These are phyloP conservation scores for Cladopsammia gracilis DNA, from an alignment of 64 coral and sea anemone genomes.

Conservation along the genomic window DNA sequence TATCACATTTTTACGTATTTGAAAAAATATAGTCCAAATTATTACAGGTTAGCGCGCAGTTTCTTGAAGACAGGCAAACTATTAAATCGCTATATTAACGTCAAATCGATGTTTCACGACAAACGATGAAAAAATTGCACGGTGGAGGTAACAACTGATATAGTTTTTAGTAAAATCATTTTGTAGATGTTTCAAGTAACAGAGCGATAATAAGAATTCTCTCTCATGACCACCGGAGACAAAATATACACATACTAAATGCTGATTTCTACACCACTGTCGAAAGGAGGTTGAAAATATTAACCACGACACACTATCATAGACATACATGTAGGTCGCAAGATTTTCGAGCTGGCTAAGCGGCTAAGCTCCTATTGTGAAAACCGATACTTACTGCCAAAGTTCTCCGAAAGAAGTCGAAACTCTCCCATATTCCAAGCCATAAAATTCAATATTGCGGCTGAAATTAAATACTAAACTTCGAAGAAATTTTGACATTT, in stretches of 20 bases:
- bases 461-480: background rate
- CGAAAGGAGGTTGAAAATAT: too few relatives aligned
- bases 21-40: too few relatives aligned
- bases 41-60: too few relatives aligned
- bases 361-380: background rate
- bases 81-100: too few relatives aligned
- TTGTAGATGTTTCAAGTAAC: background rate
- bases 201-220: background rate
- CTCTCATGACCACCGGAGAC: background rate
- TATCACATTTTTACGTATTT: too few relatives aligned
- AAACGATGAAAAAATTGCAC: too few relatives aligned
- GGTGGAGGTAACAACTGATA: too few relatives aligned
- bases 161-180: background rate
- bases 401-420: conserved; percentile 82
- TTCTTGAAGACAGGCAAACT: too few relatives aligned
- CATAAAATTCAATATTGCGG: background rate
- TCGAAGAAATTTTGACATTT: background rate
- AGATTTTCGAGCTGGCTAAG: background rate
- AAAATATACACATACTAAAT: background rate
- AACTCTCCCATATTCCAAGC: conserved; percentile 35
- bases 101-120: too few relatives aligned
- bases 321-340: too few relatives aligned
- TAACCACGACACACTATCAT: too few relatives aligned
- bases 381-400: conserved; percentile 84
- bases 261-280: too few relatives aligned